A percentile compares a stretch with the other conserved stretches of the same genome.
phyloP scores from a whole-genome alignment of 2,797 vertebrate genomes.

The Sebastes steindachneri region DNA sequence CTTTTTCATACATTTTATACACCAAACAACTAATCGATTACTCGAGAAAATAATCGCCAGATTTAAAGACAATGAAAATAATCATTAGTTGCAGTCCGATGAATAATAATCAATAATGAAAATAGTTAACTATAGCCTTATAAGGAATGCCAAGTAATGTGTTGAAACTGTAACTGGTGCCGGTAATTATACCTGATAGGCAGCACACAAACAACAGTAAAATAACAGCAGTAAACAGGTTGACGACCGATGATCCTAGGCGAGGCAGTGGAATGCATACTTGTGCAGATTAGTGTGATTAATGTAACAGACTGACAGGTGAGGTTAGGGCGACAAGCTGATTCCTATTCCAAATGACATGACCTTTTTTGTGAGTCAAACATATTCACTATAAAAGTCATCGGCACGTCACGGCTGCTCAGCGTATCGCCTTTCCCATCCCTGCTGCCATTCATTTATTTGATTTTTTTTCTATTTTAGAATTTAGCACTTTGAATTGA shows the following conservation, averaged over 20 bases:
- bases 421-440: slow-evolving; percentile 56
- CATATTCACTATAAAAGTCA: slow-evolving; percentile 77
- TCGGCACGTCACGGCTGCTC: slow-evolving; percentile 62
- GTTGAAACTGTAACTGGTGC: background rate
- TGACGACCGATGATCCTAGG: slow-evolving; percentile 10
- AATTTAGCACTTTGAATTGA: slow-evolving; percentile 29
- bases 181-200: background rate
- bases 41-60: no score
- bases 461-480: background rate
- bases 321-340: slow-evolving; percentile 62
- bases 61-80: no score
- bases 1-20: no score
- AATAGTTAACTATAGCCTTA: background rate
- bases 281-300: slow-evolving; percentile 63
- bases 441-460: slow-evolving; percentile 31
- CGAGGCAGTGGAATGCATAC: slow-evolving; percentile 44
- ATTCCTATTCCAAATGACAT: slow-evolving; percentile 76
- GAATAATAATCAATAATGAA: background rate
- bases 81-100: no score
- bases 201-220: background rate
- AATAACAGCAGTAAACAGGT: background rate
- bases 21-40: no score
- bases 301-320: slow-evolving; percentile 72
- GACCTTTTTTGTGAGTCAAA: slow-evolving; percentile 84
- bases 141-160: background rate